Percentiles rank a stretch among this genome's conserved stretches.
phyloP scores from a whole-genome alignment of 2,113 vertebrate species.

The Tyrannus savana region DNA sequence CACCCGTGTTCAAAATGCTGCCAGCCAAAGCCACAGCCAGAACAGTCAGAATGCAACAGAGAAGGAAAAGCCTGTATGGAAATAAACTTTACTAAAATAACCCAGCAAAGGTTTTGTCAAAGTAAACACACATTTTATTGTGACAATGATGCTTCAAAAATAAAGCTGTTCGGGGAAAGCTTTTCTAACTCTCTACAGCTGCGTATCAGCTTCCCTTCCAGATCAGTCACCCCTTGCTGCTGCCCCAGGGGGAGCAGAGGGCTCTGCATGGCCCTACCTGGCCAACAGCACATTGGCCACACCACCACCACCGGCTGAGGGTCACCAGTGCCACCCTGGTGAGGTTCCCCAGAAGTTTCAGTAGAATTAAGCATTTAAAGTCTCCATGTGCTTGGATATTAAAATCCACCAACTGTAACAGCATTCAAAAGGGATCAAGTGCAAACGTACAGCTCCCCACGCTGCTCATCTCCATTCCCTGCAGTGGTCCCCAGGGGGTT shows the following conservation, averaged over 20 bases:
- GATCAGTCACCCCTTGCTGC: neutral
- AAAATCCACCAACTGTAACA: neutral
- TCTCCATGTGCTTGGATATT: neutral
- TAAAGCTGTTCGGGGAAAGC: neutral
- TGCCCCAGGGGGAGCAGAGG: neutral
- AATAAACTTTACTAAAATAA: constrained; percentile 23
- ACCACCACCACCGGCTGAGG: neutral
- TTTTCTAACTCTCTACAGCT: neutral
- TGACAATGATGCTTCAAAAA: constrained; percentile 9
- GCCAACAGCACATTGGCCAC: rapidly evolving
- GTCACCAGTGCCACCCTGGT: neutral
- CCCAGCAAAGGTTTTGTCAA: constrained; percentile 2
- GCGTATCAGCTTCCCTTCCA: neutral
- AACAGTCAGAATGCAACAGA: neutral
- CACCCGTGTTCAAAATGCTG: neutral
- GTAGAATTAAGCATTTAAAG: neutral
- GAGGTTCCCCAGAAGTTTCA: neutral
- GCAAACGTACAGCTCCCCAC: neutral
- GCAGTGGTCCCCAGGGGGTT: neutral
- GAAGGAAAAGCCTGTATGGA: neutral
- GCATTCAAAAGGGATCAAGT: neutral
- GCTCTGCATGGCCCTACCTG: neutral
- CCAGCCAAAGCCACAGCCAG: neutral
- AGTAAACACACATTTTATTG: neutral
- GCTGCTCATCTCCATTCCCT: neutral